Evolutionary conservation across 2,797 vertebrate species (phyloP).

Genomic region (Hipposideros larvatus): DNA sequence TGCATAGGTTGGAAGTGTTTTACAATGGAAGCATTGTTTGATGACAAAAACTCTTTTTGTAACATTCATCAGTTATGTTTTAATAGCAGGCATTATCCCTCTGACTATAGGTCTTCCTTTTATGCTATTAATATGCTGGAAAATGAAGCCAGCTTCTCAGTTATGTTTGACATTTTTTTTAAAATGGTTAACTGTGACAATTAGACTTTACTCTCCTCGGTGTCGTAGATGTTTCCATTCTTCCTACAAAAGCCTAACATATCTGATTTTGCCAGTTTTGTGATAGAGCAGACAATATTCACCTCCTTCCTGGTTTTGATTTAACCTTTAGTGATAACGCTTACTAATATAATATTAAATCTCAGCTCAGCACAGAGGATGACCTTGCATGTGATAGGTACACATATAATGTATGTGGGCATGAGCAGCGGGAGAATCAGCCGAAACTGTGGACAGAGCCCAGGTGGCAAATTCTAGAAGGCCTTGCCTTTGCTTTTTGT

Average conservation of each 20-base stretch:
- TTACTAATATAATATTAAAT: conserved; percentile 81
- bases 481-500: conserved; percentile 76
- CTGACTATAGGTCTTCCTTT: background rate
- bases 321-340: conserved; percentile 77
- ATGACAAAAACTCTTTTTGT: conserved; percentile 75
- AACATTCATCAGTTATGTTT: conserved; percentile 70
- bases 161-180: conserved; percentile 62
- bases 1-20: conserved; percentile 84
- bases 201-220: background rate
- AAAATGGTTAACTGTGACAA: conserved; percentile 68
- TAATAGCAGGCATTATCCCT: conserved; percentile 62
- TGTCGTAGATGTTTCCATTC: conserved; percentile 69
- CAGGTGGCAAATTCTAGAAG: conserved; percentile 78
- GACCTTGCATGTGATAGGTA: conserved; percentile 54
- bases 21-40: conserved; percentile 82
- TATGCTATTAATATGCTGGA: conserved; percentile 16
- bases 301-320: conserved; percentile 79
- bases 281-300: conserved; percentile 41
- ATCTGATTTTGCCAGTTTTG: background rate
- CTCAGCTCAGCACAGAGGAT: conserved; percentile 77
- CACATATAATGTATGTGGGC: conserved; percentile 74
- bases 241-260: background rate
- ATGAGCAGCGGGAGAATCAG: conserved; percentile 63
- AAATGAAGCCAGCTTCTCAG: background rate
- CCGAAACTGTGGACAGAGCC: conserved; percentile 63